Base-by-base conservation (phyloP, 2,888 invertebrate species). In the Ypsolopha sequella region DNA sequence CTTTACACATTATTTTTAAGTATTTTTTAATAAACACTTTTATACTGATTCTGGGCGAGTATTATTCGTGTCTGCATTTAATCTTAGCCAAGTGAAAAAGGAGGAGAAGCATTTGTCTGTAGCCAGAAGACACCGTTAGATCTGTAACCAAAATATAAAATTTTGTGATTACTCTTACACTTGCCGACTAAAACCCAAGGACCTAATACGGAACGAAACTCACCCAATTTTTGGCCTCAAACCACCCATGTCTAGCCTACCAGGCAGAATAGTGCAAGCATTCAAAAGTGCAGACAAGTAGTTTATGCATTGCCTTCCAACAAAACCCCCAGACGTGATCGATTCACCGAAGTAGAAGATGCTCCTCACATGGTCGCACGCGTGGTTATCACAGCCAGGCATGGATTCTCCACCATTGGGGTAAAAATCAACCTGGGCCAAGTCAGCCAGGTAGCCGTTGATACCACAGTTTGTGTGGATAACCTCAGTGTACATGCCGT, bases 401-500 rank as follows among this genome's bases (percentile, higher is more conserved):
- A 78, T 78, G 4, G 70, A 68, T 14, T 73, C 64, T 0, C 76
- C 80, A 0, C 75, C 74, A 39, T 80, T 80, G 2, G 76, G 77
- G 46, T 80, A 80, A 53, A 80, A 78, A 54, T 80, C 80, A 0
- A 74, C 73, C 10, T 76, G 62, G 10, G 61, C 80, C 36, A 77
- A 58, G 36, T 68, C 68, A 6, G 59, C 68, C 1, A 76, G 53
- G 47, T 70, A 78, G 0, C 80, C 80, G 38, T 68, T 67, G 36
- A 76, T 54, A 2, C 74, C 77, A 34, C 68, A 70, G 56, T 78
- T 80, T 0, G 79, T 79, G 51, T 79, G 78, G 24, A 80, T 71
- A 0, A 76, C 80, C 66, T 80, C 79, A 2, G 78, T 76, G 56
- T 77, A 79, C 1, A 61, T 51, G 0, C 65, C 78, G 36, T 79